Conservation (phyloP, 2,113 vertebrate species). For the Pollachius pollachius region DNA sequence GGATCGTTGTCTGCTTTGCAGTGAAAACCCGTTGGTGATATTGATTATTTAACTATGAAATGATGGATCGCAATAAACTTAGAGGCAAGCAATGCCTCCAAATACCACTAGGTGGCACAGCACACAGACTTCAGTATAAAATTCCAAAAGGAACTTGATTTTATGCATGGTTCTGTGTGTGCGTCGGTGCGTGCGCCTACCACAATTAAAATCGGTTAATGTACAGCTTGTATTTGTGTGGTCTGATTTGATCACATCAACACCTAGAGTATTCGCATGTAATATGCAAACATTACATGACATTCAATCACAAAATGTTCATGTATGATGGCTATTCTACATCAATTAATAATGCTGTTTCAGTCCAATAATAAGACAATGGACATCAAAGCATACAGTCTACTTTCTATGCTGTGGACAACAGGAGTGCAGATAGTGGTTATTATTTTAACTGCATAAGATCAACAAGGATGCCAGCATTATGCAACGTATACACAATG, state of each 20-base stretch:
- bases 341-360: neutral
- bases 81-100: neutral
- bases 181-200: conserved; percentile 13
- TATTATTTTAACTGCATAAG: neutral
- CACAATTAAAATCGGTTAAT: conserved; percentile 41
- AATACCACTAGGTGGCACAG: conserved; percentile 71
- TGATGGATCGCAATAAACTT: neutral
- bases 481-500: neutral
- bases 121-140: conserved; percentile 36
- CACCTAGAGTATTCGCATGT: neutral
- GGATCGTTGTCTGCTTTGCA: no score
- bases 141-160: conserved; percentile 12
- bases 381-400: no score
- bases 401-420: neutral
- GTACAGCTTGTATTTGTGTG: conserved; percentile 26
- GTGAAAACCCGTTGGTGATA: no score
- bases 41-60: no score
- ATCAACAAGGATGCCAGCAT: neutral
- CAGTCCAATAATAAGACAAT: no score
- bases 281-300: no score
- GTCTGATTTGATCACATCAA: conserved; percentile 36
- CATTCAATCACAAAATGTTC: no score
- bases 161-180: conserved; percentile 1
- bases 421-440: no score
- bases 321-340: neutral